Evolutionary conservation across 2,113 vertebrate species (phyloP).

Genomic region (Cavia aperea): DNA sequence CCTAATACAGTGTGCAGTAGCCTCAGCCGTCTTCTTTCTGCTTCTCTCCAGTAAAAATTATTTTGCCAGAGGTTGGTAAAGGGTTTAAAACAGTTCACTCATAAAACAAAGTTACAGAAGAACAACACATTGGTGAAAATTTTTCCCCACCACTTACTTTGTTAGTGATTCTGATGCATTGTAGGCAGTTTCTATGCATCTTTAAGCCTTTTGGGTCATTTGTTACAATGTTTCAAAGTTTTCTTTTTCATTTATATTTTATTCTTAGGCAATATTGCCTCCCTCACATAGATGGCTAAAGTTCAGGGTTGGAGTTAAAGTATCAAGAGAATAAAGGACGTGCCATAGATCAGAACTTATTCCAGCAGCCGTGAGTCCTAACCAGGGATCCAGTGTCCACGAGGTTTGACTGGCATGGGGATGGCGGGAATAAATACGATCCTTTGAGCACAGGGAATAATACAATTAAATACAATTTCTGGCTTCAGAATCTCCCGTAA

Average conservation of each 20-base stretch:
- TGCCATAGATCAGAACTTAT: background rate
- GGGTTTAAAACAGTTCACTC: background rate
- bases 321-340: background rate
- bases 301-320: background rate
- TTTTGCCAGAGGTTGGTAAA: no score
- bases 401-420: background rate
- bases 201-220: background rate
- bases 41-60: background rate
- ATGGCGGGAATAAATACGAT: background rate
- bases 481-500: background rate
- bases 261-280: background rate
- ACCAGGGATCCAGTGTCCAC: no score
- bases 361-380: background rate
- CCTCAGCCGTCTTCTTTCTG: background rate
- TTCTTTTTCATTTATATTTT: background rate
- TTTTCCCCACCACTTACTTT: background rate
- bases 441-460: background rate
- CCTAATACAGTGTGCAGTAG: background rate
- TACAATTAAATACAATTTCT: no score
- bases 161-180: background rate
- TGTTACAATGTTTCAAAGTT: background rate
- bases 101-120: background rate
- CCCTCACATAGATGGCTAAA: background rate
- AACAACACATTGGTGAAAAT: background rate
- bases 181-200: background rate